Conservation (phyloP, 2,888 invertebrate species). For the Ommatoiulus sabulosus region DNA sequence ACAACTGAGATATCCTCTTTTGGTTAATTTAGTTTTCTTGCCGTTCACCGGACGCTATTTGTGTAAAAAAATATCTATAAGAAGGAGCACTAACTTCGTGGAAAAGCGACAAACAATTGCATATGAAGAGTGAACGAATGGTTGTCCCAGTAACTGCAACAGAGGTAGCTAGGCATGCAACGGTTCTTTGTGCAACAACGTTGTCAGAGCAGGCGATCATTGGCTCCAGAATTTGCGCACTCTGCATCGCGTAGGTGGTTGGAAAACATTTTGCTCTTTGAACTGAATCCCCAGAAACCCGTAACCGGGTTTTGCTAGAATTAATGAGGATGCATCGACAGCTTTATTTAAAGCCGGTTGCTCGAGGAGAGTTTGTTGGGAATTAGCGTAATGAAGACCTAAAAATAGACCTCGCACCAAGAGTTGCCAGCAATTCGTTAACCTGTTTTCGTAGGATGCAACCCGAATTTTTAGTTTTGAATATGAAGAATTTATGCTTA, state of each 20-base stretch:
- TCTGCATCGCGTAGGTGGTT: background rate
- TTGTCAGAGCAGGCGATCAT: background rate
- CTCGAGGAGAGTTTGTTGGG: background rate
- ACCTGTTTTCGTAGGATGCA: constrained; percentile 7
- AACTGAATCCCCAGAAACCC: background rate
- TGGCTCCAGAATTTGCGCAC: background rate
- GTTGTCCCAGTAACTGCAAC: too few relatives aligned
- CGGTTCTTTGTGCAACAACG: background rate
- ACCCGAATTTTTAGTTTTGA: background rate
- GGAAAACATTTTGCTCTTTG: background rate
- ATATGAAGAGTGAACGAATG: background rate
- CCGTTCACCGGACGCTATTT: too few relatives aligned
- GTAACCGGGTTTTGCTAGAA: background rate
- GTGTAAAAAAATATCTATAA: too few relatives aligned
- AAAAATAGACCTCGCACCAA: background rate
- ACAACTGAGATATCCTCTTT: too few relatives aligned
- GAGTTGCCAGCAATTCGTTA: background rate
- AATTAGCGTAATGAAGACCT: background rate
- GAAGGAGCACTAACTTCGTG: too few relatives aligned
- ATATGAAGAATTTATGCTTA: background rate
- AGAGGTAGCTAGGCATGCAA: background rate
- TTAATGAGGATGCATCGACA: background rate
- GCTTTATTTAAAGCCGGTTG: background rate
- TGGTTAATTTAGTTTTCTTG: too few relatives aligned
- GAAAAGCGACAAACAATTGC: background rate